Evolutionary conservation across 37 sponge, comb jelly and placozoan genomes (phyloP).

Genomic region (Cladorhizidae sp.): DNA sequence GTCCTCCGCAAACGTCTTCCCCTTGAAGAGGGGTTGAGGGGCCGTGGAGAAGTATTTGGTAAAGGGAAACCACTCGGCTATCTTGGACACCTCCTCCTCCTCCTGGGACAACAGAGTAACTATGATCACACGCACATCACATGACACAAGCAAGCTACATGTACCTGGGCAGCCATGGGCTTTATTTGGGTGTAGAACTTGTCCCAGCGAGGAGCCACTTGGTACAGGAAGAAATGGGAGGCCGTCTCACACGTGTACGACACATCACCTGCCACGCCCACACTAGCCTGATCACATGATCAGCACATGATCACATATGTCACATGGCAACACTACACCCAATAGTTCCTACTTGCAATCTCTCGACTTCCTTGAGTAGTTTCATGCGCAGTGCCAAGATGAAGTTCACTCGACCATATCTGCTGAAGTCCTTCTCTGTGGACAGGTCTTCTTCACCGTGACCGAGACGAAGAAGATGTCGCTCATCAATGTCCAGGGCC

Average conservation of each 20-base stretch:
- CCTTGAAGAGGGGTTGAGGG: conserved; percentile 92
- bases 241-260: conserved; percentile 99
- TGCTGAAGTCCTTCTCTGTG: conserved; percentile 99
- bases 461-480: conserved; percentile 94
- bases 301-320: background rate
- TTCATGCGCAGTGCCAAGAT: conserved; percentile 92
- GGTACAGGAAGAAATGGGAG: conserved; percentile 95
- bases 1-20: conserved; percentile 78
- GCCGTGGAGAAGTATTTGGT: conserved; percentile 90
- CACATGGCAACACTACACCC: background rate
- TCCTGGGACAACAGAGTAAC: background rate
- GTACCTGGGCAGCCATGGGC: conserved; percentile 48
- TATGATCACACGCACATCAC: conserved; percentile 1
- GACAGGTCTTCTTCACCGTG: conserved; percentile 96
- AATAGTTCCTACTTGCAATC: conserved; percentile 82
- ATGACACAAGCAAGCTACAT: background rate
- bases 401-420: conserved; percentile 98
- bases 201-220: conserved; percentile 67
- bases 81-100: conserved; percentile 60
- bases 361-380: conserved; percentile 93
- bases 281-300: conserved; percentile 65
- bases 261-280: conserved; percentile 93
- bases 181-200: conserved; percentile 61
- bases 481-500: conserved; percentile 96
- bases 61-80: conserved; percentile 90